Evolutionary conservation across 2,113 vertebrate genomes (phyloP).

Genomic region (Morone chrysops): DNA sequence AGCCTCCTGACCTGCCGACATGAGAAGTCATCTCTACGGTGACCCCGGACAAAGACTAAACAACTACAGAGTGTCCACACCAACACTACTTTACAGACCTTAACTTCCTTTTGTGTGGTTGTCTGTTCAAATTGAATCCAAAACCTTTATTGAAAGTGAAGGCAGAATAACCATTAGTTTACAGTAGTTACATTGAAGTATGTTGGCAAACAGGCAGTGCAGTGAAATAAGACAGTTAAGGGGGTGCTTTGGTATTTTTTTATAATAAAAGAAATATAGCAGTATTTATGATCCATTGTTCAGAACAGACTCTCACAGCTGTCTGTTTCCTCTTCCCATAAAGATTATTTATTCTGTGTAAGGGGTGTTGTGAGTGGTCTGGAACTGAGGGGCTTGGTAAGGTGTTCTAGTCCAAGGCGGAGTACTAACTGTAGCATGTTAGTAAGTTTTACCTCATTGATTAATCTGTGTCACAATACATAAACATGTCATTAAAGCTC

Average conservation of each 20-base stretch:
- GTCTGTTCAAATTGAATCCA: slow-evolving; percentile 11
- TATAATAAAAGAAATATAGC: neutral
- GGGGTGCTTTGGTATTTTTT: slow-evolving; percentile 20
- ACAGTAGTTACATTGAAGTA: neutral
- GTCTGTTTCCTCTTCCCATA: neutral
- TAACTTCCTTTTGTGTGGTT: neutral
- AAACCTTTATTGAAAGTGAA: neutral
- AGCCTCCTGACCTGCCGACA: slow-evolving; percentile 64
- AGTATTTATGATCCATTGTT: slow-evolving; percentile 32
- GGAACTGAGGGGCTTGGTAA: neutral
- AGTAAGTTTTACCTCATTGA: slow-evolving; percentile 27
- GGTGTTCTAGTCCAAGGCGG: no score
- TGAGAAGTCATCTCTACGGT: neutral
- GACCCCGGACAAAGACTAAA: slow-evolving; percentile 5
- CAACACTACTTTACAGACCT: slow-evolving; percentile 12
- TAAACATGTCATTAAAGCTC: slow-evolving; percentile 18
- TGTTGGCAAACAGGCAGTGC: slow-evolving; percentile 9
- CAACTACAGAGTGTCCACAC: neutral
- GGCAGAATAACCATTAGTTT: neutral
- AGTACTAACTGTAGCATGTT: slow-evolving; percentile 19
- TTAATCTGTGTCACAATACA: neutral
- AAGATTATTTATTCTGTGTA: neutral
- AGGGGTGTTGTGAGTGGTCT: neutral
- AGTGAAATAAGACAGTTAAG: neutral
- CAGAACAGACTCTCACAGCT: neutral